A percentile compares a stretch with the other conserved stretches of the same genome.
Evolutionary conservation across 2,113 vertebrate genomes (phyloP).

Genomic region (Heterotilapia buettikoferi): DNA sequence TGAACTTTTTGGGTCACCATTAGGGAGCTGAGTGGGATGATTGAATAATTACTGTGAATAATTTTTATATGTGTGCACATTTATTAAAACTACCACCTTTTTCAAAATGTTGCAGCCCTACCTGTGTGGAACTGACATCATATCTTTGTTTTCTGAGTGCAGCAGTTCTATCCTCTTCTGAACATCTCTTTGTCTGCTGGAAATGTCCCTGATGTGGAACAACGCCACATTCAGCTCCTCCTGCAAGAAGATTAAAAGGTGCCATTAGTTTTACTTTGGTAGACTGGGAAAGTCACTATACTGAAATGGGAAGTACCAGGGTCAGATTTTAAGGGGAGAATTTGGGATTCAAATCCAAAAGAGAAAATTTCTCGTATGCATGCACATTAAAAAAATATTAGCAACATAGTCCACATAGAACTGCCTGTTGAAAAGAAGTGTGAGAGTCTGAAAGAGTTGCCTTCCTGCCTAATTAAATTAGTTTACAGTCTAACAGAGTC

Average conservation of each 20-base stretch:
- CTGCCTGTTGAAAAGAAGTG: not conserved
- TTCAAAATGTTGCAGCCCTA: not conserved
- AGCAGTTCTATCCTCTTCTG: constrained; percentile 83
- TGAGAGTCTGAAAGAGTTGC: not conserved
- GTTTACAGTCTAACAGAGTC: not conserved
- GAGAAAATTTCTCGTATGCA: not conserved
- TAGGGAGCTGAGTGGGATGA: not conserved
- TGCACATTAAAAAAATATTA: not conserved
- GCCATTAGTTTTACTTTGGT: not conserved
- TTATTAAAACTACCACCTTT: not conserved
- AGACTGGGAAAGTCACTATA: not conserved
- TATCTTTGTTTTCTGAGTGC: constrained; percentile 75
- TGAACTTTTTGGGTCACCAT: not conserved
- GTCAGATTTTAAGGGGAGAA: not conserved
- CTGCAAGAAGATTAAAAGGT: constrained; percentile 55
- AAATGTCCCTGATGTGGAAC: constrained; percentile 86
- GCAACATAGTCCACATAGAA: not conserved
- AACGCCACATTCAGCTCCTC: constrained; percentile 86
- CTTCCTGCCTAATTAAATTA: constrained; percentile 9
- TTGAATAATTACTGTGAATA: not conserved
- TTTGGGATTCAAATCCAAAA: not conserved
- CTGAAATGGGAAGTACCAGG: not conserved
- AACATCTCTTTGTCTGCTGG: constrained; percentile 83
- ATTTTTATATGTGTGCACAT: not conserved
- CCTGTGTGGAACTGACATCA: constrained; percentile 51